Evolutionary conservation across 2,888 invertebrate species (phyloP).

Genomic region (Aphrophora alni): DNA sequence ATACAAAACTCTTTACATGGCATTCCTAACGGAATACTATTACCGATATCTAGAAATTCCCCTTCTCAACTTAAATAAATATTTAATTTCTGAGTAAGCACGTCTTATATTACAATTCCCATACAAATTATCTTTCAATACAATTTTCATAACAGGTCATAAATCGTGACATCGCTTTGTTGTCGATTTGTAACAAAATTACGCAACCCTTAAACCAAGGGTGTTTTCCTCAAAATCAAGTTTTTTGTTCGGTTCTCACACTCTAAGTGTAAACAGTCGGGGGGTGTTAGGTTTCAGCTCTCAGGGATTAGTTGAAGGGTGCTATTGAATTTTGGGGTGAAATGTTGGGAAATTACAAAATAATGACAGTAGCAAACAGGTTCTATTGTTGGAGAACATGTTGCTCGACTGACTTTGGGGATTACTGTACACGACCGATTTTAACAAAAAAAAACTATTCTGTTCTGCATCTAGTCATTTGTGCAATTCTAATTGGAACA

Average conservation of each 20-base stretch:
- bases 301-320: background rate
- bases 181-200: background rate
- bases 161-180: background rate
- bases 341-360: constrained; percentile 29
- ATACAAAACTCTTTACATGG: no score
- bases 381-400: background rate
- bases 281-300: background rate
- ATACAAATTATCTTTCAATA: background rate
- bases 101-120: background rate
- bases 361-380: constrained; percentile 25
- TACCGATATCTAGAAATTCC: no score
- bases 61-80: no score
- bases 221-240: background rate
- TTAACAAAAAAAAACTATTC: background rate
- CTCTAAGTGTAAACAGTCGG: background rate
- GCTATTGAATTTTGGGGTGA: constrained; percentile 19
- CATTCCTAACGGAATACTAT: no score
- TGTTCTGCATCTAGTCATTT: no score
- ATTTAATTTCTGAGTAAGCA: no score
- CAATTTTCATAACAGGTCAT: background rate
- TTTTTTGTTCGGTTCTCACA: background rate
- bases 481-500: no score
- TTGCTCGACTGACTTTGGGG: background rate
- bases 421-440: background rate
- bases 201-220: background rate